Base-by-base conservation (phyloP, 2,888 invertebrate genomes). In the Temnothorax rugatulus region DNA sequence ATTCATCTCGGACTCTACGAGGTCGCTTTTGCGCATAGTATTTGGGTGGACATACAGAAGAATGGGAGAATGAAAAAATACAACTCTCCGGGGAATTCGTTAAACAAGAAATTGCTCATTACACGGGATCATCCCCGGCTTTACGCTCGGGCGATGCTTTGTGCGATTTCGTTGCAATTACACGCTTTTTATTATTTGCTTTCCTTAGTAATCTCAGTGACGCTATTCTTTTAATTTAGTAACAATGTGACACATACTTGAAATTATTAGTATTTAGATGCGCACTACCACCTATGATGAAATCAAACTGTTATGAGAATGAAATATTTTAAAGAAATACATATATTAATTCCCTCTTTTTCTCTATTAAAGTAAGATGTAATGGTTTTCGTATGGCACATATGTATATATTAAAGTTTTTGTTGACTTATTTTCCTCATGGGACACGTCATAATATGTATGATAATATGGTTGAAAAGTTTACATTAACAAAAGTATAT, bases 1-100 rank as follows among this genome's bases (percentile, higher is more conserved):
- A 89, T 89, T 87, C 89, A 87, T 84, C 47, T 85, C 52, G 66
- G 79, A 86, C 85, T 84, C 52, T 63, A 75, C 64, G 59, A 79
- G 82, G 82, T 82, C 83, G 86, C 87, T 88, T 82, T 89, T 61
- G 47, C 73, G 21, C 47, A 76, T 13, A 54, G 54, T 44, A 25
- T 81, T 81, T 38, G 38, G 29, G 11, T 13, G 47, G 13, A 38
- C n/a, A 38, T 34, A 21, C 57, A 21, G 29, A 68, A 47, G 57
- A 73, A 47, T 18, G 29, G 7, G 34, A 47, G 47, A 34, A 47
- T 13, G 34, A 47, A 63, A 77, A 81, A 81, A 73, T 73, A 25
- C 18, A 73, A 59, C 38, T 79, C 79, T 9, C 21, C 25, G 18
- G 57, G 25, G 38, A 77, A 81, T 81, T 81, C 59, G 79, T 81